phyloP scores from a whole-genome alignment of 1,140 invertebrate genomes.

The Musca domestica region DNA sequence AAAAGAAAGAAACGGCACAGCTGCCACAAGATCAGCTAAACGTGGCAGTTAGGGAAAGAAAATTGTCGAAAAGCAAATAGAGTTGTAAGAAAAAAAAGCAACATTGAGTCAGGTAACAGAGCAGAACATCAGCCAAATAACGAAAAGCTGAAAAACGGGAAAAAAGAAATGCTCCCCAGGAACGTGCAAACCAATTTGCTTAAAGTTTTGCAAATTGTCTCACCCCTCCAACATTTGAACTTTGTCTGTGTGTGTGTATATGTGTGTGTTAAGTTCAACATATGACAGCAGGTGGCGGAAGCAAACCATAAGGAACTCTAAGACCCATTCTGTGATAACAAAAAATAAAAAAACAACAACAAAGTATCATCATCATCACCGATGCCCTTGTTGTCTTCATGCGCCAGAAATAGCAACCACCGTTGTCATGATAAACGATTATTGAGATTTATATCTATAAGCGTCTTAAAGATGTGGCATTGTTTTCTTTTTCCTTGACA shows the following conservation, averaged over 20 bases:
- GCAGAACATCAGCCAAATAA: neutral
- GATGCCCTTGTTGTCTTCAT: neutral
- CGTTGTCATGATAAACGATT: slow-evolving; percentile 37
- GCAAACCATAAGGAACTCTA: neutral
- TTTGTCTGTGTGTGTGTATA: neutral
- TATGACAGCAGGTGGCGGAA: slow-evolving; percentile 20
- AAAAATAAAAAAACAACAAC: neutral
- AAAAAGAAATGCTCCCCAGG: slow-evolving; percentile 1
- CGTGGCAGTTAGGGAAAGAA: neutral
- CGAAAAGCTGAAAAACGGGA: slow-evolving; percentile 10
- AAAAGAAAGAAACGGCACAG: neutral
- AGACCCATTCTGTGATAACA: neutral
- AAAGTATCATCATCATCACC: slow-evolving; percentile 2
- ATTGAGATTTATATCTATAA: slow-evolving; percentile 42
- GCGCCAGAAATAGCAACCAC: slow-evolving; percentile 1
- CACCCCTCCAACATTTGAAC: neutral
- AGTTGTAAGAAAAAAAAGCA: slow-evolving; percentile 9
- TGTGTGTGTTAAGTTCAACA: neutral
- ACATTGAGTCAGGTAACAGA: neutral
- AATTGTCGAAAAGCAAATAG: neutral
- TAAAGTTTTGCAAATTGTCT: slow-evolving; percentile 11
- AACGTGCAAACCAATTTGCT: slow-evolving; percentile 30
- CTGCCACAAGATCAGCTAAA: slow-evolving; percentile 18
- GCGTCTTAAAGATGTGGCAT: slow-evolving; percentile 35
- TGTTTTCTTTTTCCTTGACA: slow-evolving; percentile 26